These are phyloP conservation scores for Scolopax mira DNA, from an alignment of 2,113 vertebrate species.

Conservation along the genomic window DNA sequence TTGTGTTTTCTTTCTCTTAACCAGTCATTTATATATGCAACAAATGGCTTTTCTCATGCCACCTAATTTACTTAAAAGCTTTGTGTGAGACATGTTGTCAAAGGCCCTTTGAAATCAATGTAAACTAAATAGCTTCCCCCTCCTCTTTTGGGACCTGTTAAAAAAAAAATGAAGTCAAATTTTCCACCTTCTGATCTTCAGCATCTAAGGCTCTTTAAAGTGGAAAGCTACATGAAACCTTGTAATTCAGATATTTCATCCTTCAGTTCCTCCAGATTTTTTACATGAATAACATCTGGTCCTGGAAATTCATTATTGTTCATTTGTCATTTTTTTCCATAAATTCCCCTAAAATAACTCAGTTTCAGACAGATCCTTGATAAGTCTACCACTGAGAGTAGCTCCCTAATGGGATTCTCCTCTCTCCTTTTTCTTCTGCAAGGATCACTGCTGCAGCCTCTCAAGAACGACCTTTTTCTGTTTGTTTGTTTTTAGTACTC, in stretches of 20 bases:
- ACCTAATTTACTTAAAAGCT: constrained; percentile 42
- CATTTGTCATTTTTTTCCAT: neutral
- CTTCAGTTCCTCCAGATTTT: neutral
- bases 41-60: neutral
- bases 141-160: neutral
- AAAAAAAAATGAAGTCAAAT: neutral
- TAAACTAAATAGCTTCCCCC: neutral
- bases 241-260: neutral
- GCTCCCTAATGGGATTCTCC: neutral
- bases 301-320: neutral
- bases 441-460: neutral
- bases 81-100: neutral
- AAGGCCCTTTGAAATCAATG: neutral
- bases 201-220: neutral
- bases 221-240: neutral
- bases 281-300: neutral
- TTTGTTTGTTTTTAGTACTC: neutral
- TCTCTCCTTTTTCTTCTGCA: neutral
- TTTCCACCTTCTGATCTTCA: neutral
- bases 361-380: neutral
- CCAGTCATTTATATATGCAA: neutral
- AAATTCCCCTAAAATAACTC: neutral
- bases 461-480: neutral
- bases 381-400: neutral
- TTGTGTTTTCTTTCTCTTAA: neutral